Conservation (phyloP, 2,888 invertebrate species). For the Chrysodeixis includens region DNA sequence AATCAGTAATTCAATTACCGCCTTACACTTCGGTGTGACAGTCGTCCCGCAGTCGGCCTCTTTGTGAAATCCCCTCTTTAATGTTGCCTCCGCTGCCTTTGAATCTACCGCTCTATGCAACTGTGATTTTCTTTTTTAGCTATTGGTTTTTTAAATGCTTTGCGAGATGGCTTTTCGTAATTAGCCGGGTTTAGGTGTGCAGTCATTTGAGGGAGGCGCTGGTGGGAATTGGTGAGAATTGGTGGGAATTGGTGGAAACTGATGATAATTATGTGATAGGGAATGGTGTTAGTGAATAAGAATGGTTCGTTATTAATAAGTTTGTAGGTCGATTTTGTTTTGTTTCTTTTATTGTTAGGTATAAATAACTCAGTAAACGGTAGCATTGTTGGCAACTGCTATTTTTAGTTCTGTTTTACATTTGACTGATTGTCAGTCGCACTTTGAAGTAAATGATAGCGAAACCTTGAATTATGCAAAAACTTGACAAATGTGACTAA, state of each 20-base stretch:
- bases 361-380: too few relatives aligned
- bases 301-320: too few relatives aligned
- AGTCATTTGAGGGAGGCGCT: constrained; percentile 3
- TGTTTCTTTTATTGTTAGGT: too few relatives aligned
- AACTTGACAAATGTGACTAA: too few relatives aligned
- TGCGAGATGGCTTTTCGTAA: constrained; percentile 44
- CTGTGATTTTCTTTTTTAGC: constrained; percentile 49
- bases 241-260: neutral
- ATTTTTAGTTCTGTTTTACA: too few relatives aligned
- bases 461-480: too few relatives aligned
- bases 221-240: neutral
- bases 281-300: neutral
- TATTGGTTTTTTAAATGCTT: constrained; percentile 53
- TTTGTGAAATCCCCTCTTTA: constrained; percentile 53
- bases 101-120: constrained; percentile 51
- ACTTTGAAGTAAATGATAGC: too few relatives aligned
- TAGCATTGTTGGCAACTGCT: too few relatives aligned
- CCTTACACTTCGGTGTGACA: constrained; percentile 41
- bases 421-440: too few relatives aligned
- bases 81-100: constrained; percentile 53
- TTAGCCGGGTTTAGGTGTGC: constrained; percentile 29
- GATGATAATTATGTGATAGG: neutral
- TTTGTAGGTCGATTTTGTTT: too few relatives aligned
- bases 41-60: constrained; percentile 29
- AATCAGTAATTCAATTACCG: neutral